These are phyloP conservation scores for Diplodus sargus DNA, from an alignment of 2,797 vertebrate species.

Conservation along the genomic window DNA sequence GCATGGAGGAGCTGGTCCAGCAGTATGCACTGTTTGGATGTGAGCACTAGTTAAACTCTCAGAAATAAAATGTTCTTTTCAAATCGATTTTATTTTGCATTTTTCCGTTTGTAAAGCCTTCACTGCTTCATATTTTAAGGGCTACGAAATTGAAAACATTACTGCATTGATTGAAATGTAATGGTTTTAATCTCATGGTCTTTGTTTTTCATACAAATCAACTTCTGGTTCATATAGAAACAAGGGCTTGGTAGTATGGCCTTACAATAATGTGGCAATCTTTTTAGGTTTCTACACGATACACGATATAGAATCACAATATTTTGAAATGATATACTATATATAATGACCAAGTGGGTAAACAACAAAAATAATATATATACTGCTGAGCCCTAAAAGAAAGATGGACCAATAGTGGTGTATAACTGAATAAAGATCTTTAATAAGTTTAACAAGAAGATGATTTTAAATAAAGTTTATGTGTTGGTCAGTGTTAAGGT, in stretches of 20 bases:
- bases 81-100: conserved; percentile 1
- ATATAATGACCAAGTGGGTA: no score
- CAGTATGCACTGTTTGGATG: conserved; percentile 36
- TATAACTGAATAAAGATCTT: neutral
- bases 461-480: neutral
- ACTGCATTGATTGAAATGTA: conserved; percentile 16
- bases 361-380: no score
- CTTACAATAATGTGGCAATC: no score
- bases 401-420: neutral
- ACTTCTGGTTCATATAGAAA: neutral
- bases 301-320: no score
- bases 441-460: neutral
- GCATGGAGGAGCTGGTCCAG: conserved; percentile 50
- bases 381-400: no score
- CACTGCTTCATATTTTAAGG: neutral
- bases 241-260: no score
- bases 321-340: no score
- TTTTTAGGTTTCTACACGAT: no score
- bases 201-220: neutral
- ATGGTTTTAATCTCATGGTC: neutral
- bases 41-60: conserved; percentile 10
- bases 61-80: neutral
- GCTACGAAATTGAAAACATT: neutral
- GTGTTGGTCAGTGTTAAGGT: neutral
- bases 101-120: neutral